Conservation (phyloP, 2,888 invertebrate species). For the Sinopyrophorus schimmeli region DNA sequence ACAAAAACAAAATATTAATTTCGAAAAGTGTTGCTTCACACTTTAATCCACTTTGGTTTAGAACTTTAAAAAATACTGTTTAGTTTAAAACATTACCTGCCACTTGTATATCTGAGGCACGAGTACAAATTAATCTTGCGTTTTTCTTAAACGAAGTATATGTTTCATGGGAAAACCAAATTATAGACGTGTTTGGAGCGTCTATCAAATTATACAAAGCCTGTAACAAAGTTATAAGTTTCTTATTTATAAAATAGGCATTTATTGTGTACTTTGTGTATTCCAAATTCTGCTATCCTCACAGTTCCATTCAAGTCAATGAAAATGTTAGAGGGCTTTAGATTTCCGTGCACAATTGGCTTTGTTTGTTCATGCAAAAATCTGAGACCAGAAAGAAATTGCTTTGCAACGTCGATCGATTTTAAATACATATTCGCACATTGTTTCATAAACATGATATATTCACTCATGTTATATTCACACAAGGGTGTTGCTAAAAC, state of each 20-base stretch:
- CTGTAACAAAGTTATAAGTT: no score
- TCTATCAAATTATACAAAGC: constrained; percentile 47
- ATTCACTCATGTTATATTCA: constrained; percentile 53
- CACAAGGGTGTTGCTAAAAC: constrained; percentile 51
- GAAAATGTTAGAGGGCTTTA: constrained; percentile 56
- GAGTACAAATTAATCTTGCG: constrained; percentile 45
- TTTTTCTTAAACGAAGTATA: constrained; percentile 38
- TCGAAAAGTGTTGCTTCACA: no score
- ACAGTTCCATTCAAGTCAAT: constrained; percentile 51
- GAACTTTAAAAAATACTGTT: no score
- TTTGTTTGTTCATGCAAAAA: constrained; percentile 49
- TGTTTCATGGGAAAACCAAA: constrained; percentile 55
- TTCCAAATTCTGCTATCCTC: constrained; percentile 54
- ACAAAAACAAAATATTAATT: no score
- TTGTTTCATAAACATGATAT: constrained; percentile 46
- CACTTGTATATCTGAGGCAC: constrained; percentile 52
- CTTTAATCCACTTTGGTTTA: no score
- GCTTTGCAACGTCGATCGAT: constrained; percentile 43
- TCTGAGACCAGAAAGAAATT: constrained; percentile 45
- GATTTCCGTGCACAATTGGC: constrained; percentile 54
- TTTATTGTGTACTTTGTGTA: constrained; percentile 53
- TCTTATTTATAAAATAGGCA: no score
- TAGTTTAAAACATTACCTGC: no score
- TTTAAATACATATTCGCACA: constrained; percentile 39
- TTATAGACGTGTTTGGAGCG: constrained; percentile 49